Evolutionary conservation across 2,113 vertebrate genomes (phyloP).

Genomic region (Gadus chalcogrammus): DNA sequence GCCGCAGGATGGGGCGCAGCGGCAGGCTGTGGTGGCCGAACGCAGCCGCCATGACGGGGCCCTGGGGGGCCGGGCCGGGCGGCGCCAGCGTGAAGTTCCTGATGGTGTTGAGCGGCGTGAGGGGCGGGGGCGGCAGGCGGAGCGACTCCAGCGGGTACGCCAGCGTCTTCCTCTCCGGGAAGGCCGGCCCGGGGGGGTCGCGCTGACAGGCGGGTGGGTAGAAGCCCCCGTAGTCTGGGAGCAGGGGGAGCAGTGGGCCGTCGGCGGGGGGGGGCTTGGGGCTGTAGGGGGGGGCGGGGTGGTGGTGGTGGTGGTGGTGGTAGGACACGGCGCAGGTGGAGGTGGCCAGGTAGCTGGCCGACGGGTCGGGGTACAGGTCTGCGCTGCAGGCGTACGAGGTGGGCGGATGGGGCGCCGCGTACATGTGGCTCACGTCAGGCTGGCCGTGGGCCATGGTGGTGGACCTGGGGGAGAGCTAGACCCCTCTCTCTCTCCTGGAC

Average conservation of each 20-base stretch:
- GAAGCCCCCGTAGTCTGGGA: constrained; percentile 86
- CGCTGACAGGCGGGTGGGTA: constrained; percentile 84
- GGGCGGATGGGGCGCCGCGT: constrained; percentile 84
- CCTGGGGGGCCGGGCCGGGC: constrained; percentile 63
- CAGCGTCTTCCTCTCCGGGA: constrained; percentile 84
- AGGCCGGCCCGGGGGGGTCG: constrained; percentile 72
- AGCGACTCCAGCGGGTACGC: constrained; percentile 83
- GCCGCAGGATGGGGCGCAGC: constrained; percentile 82
- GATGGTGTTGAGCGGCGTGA: constrained; percentile 92
- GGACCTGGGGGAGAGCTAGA: too few species aligned
- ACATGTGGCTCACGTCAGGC: constrained; percentile 85
- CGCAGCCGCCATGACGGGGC: constrained; percentile 63
- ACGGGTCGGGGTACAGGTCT: constrained; percentile 84
- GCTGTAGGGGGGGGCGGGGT: constrained; percentile 77
- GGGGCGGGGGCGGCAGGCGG: constrained; percentile 83
- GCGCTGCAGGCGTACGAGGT: constrained; percentile 79
- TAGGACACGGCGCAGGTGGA: constrained; percentile 76
- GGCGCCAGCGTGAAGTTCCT: constrained; percentile 86
- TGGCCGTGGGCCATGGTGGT: constrained; percentile 79
- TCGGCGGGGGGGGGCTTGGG: constrained; percentile 75
- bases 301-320: neutral
- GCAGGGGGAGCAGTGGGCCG: constrained; percentile 80
- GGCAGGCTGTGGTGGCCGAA: constrained; percentile 80
- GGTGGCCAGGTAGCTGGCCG: constrained; percentile 74
- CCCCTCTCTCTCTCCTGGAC: too few species aligned